Evolutionary conservation across 2,113 vertebrate species (phyloP), one percentile per base, ranked within the genome.

Genomic region (Hypanus sabinus): DNA sequence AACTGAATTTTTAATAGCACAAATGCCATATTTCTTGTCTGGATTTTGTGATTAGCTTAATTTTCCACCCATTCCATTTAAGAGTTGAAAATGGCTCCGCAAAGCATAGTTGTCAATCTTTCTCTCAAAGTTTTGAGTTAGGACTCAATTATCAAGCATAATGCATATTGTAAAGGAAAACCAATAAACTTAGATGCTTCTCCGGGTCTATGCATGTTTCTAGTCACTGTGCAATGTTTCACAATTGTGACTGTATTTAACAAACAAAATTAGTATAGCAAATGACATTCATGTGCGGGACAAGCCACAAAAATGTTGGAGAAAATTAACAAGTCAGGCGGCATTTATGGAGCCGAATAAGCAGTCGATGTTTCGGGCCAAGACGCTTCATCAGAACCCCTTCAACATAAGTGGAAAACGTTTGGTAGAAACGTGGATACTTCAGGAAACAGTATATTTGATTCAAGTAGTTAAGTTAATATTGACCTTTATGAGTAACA

Each of bases 11-110:
- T 92, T 71, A 92, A 92, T 92, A 38, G 88, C 22, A 71, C 36
- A 10, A 92, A 92, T 92, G 65, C 87, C 87, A 91, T n/a, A 90
- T 62, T 33, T 30, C 87, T 91, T 60, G 60, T 68, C 30, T 8
- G 68, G 87, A 30, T 62, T 91, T 60, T 62, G 36, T 33, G 87
- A 91, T 46, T 92, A 65, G 33, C 65, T 92, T 71, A 71, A 71
- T 92, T 92, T 92, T 70, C 65, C 36, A 92, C 38, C 90, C 33
- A 71, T 18, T 92, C 65, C 90, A 93, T 73, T 55, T 93, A 73
- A 24, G 68, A 93, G 91, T 93, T 93, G 91, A 73, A 93, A 93
- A 93, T 22, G 10, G 38, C 68, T 11, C 91, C 30, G 36, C 24
- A 70, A 46, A 73, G 20, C 91, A 93, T 73, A 93, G 62, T 93